Conservation (phyloP, 2,797 vertebrate species). For the Melopsittacus undulatus region DNA sequence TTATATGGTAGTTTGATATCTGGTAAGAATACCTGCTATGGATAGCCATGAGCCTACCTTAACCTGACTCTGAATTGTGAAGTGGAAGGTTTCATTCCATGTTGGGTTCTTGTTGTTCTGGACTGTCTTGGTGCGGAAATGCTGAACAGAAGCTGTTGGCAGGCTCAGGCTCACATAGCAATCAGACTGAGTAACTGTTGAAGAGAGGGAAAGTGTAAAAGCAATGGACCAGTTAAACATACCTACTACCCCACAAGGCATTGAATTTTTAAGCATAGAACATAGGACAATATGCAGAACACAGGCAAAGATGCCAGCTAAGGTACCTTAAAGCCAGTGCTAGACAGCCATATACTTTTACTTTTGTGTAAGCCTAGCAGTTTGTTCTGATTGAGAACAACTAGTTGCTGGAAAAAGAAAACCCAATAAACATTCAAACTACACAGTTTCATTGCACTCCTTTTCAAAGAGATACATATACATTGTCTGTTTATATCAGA, state of each 20-base stretch:
- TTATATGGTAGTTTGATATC: not conserved
- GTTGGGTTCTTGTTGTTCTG: slow-evolving; percentile 76
- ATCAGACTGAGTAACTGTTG: slow-evolving; percentile 80
- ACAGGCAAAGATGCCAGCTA: not conserved
- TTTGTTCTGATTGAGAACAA: not conserved
- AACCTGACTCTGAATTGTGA: slow-evolving; percentile 77
- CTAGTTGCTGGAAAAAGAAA: not conserved
- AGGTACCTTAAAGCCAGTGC: not conserved
- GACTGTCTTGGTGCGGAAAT: slow-evolving; percentile 77
- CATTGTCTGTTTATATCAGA: not conserved
- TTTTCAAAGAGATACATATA: not conserved
- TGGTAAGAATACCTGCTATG: not conserved
- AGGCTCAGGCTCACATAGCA: slow-evolving; percentile 82
- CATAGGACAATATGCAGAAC: not conserved
- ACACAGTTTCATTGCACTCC: not conserved
- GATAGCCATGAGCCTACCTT: slow-evolving; percentile 74
- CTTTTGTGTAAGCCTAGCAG: not conserved
- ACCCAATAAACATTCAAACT: not conserved
- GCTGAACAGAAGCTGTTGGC: slow-evolving; percentile 80
- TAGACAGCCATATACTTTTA: not conserved
- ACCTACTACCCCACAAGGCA: no score
- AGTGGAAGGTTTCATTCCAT: slow-evolving; percentile 85
- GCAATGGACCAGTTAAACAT: not conserved
- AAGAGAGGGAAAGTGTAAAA: not conserved
- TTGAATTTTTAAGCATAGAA: not conserved